Base-by-base conservation (phyloP, 2,113 vertebrate species). In the Cyprinodon variegatus region DNA sequence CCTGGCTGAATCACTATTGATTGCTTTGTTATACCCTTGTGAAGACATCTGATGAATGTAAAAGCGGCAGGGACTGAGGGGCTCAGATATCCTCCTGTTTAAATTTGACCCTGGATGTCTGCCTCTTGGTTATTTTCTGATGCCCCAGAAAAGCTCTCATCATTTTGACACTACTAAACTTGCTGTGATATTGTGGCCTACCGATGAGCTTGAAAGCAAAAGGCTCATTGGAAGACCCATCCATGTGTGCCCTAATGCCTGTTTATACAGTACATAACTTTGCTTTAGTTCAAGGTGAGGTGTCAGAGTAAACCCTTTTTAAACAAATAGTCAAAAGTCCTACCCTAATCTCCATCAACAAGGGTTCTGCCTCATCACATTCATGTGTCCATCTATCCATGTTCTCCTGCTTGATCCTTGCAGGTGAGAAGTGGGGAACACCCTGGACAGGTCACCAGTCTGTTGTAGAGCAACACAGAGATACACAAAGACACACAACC, bases 151-250 rank as follows among this genome's bases (percentile, higher is more conserved):
- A 61, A 60, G 65, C 76, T 79, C 81, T 84, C 68, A 84, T 89
- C 57, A 84, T 80, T 78, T 78, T 11, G 74, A 85, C 69, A 84
- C 87, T 84, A 90, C 87, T 83, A 71, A 72, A 39, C 3, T 67
- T 78, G 74, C 43, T 70, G 72, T 74, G 74, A 86, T 80, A 81
- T 59, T 63, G 8, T 14, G 36, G 61, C 77, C 61, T n/a, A 77
- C 72, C 78, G 77, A 68, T 64, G 61, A 53, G 68, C 50, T 63
- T 77, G 4, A 40, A 61, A 78, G 83, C 71, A 70, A 17, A 71
- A 76, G 72, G 80, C 70, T 45, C 61, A 39, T 20, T 61, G 3
- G 29, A 29, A 29, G 29, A 29, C 29, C 59, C 67, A 72, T 45
- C 17, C 17, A 29, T 78, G 40, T 46, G 61, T 68, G 70, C 67